These are phyloP conservation scores for Thunnus maccoyii DNA, from an alignment of 2,113 vertebrate genomes.

Conservation along the genomic window DNA sequence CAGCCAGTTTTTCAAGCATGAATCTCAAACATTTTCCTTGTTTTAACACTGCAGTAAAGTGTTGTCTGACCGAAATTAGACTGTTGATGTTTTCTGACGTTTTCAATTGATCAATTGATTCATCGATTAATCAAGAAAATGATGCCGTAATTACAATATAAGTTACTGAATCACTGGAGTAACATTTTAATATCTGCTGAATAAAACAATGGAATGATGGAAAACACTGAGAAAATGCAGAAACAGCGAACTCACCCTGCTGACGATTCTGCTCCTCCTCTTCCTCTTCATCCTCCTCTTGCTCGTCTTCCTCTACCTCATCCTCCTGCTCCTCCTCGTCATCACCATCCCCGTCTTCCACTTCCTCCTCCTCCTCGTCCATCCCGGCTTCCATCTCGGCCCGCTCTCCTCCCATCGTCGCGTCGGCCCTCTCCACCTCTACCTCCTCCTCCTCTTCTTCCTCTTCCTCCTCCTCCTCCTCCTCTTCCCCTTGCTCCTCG, in stretches of 20 bases:
- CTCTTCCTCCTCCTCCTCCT: conserved; percentile 55
- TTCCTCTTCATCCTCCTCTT: conserved; percentile 76
- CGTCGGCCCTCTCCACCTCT: conserved; percentile 54
- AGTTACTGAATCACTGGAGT: too few relatives aligned
- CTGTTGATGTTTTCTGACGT: too few relatives aligned
- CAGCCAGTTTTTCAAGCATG: too few relatives aligned
- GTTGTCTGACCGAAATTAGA: too few relatives aligned
- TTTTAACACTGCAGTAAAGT: too few relatives aligned
- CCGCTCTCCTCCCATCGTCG: conserved; percentile 44
- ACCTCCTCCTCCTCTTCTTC: conserved; percentile 54
- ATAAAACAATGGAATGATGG: background rate
- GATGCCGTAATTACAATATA: too few relatives aligned
- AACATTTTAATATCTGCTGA: too few relatives aligned
- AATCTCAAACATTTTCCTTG: too few relatives aligned
- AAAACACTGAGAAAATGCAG: too few relatives aligned
- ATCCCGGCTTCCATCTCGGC: conserved; percentile 69
- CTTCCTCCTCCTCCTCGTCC: conserved; percentile 74
- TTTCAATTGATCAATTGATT: too few relatives aligned
- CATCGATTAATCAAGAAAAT: too few relatives aligned
- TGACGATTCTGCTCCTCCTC: conserved; percentile 70
- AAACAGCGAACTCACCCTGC: conserved; percentile 70
- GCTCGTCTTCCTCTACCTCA: conserved; percentile 25
- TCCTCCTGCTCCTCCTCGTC: conserved; percentile 73
- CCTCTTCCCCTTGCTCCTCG: conserved; percentile 76
- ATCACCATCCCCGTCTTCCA: conserved; percentile 69